Base-by-base conservation (phyloP, 2,888 invertebrate species). In the Chrysolina haemoptera region DNA sequence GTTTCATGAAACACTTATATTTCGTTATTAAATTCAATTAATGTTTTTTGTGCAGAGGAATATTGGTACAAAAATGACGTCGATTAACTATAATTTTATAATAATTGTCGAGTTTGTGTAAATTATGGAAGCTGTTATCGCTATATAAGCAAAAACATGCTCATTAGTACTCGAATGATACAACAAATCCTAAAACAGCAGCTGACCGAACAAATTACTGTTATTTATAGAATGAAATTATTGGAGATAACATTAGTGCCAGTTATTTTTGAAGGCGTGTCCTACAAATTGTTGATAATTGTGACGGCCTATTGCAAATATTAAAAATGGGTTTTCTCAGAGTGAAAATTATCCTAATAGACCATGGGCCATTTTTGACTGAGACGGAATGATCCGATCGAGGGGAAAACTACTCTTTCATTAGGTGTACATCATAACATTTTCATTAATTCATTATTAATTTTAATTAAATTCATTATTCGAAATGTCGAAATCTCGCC, bases 121-220 rank as follows among this genome's bases (percentile, higher is more conserved):
- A 63, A 72, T 70, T 67, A 70, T 70, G 62, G 67, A 70, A 64
- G 65, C 68, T 71, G 53, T 73, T 70, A 41, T 68, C 50, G 43
- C 66, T 73, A 70, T 75, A 73, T 72, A 73, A 70, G 70, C 48
- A 53, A 75, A 72, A 75, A 75, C 75, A 64, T 11, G 68, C 68
- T 65, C 65, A 70, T 73, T 76, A 71, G 68, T 14, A 14, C 18
- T 62, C n/a, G 35, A 72, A 69, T 70, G 68, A 68, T 66, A 62
- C 55, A 70, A 72, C 63, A 68, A 53, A 70, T 68, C 63, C 59
- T 68, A 48, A 66, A 67, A 71, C 65, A 67, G 40, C 67, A 40
- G 41, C 40, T 40, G 35, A 11, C 40, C 67, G 40, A 67, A 67
- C 35, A 35, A 67, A 40, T 65, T 65, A 43, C 41, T 43, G 46